Percentiles rank a stretch among this genome's conserved stretches.
Conservation (phyloP, 2,888 invertebrate genomes). For the Orthosia gracilis region DNA sequence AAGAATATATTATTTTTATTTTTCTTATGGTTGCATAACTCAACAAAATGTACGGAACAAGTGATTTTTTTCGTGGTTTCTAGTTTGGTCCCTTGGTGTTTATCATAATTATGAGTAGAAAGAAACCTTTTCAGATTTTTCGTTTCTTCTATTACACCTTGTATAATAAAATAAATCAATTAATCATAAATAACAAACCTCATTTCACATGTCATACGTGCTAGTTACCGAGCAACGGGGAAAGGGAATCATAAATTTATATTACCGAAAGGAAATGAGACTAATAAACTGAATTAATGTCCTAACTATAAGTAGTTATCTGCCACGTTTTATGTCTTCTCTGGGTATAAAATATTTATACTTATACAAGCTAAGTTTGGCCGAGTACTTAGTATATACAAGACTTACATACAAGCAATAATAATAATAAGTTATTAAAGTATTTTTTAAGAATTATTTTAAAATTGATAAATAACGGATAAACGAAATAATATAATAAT, state of each 20-base stretch:
- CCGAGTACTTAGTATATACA: neutral
- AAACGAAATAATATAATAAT: too few relatives aligned
- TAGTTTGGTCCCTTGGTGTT: too few relatives aligned
- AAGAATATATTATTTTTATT: neutral
- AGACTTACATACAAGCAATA: neutral
- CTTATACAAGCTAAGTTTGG: slow-evolving; percentile 23
- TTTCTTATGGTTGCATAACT: too few relatives aligned
- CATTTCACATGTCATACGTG: slow-evolving; percentile 1
- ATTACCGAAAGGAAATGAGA: slow-evolving; percentile 57
- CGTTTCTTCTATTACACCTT: too few relatives aligned
- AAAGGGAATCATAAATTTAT: slow-evolving; percentile 49
- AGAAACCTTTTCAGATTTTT: too few relatives aligned
- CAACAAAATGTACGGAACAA: too few relatives aligned
- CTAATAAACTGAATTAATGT: slow-evolving; percentile 56
- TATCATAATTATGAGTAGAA: too few relatives aligned
- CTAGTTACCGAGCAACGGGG: slow-evolving; percentile 7
- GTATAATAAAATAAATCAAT: neutral
- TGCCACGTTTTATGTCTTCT: slow-evolving; percentile 47
- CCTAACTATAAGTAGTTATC: slow-evolving; percentile 43
- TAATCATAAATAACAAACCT: neutral
- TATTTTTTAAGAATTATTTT: too few relatives aligned
- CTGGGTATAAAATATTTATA: slow-evolving; percentile 48
- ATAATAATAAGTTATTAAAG: too few relatives aligned
- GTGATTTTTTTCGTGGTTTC: too few relatives aligned
- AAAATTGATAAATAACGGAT: too few relatives aligned